Percentiles rank a stretch among this genome's conserved stretches.
Evolutionary conservation across 2,888 invertebrate genomes (phyloP).

Genomic region (Apocheima hispidaria): DNA sequence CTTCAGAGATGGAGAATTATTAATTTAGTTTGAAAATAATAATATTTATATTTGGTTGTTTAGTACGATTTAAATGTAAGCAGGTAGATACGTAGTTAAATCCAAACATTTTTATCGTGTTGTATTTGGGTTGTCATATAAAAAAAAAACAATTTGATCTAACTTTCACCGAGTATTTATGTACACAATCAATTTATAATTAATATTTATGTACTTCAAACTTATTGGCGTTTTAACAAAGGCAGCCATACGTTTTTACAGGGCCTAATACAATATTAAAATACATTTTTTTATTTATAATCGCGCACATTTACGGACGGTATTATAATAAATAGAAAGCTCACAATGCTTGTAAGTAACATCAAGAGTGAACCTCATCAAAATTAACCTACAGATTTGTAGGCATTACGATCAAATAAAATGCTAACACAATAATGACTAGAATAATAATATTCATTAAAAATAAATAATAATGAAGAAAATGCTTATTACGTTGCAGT

Average conservation of each 20-base stretch:
- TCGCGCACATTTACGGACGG: conserved; percentile 45
- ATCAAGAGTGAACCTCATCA: conserved; percentile 21
- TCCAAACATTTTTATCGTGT: background rate
- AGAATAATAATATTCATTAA: conserved; percentile 22
- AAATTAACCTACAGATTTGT: conserved; percentile 18
- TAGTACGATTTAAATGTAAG: background rate
- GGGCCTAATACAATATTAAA: conserved; percentile 33
- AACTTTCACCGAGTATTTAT: conserved; percentile 28
- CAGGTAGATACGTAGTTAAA: background rate
- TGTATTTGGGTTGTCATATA: conserved; percentile 1
- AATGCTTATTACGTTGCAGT: conserved; percentile 27
- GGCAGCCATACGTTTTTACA: conserved; percentile 29
- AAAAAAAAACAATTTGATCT: conserved; percentile 6
- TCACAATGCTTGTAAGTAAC: conserved; percentile 25
- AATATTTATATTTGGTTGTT: background rate
- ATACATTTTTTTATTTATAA: conserved; percentile 31
- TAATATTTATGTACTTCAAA: conserved; percentile 19
- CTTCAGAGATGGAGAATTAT: background rate
- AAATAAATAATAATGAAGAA: conserved; percentile 16
- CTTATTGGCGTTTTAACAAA: conserved; percentile 23
- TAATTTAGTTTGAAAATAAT: background rate
- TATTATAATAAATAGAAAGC: conserved; percentile 43
- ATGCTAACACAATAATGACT: conserved; percentile 36
- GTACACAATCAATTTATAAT: conserved; percentile 29
- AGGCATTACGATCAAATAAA: conserved; percentile 12